A percentile compares a stretch with the other conserved stretches of the same genome.
Evolutionary conservation across 2,888 invertebrate species (phyloP).

Genomic region (Pristionchus entomophagus): DNA sequence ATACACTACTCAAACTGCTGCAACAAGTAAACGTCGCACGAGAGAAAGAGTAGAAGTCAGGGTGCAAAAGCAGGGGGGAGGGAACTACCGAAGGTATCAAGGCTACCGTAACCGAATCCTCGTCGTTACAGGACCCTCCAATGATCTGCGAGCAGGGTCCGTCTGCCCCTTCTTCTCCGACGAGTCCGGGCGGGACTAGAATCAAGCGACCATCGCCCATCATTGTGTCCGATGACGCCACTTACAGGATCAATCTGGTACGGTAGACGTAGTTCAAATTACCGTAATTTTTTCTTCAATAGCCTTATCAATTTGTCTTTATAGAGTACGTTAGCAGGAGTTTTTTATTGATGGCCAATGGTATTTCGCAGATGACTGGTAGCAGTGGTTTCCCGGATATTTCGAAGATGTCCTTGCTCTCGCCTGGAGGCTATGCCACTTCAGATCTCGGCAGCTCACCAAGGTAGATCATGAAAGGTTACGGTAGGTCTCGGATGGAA

Average conservation of each 20-base stretch:
- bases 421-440: slow-evolving; percentile 73
- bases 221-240: slow-evolving; percentile 66
- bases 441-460: slow-evolving; percentile 74
- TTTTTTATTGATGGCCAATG: too few relatives aligned
- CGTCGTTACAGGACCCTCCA: slow-evolving; percentile 68
- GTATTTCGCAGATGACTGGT: slow-evolving; percentile 41
- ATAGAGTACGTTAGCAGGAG: too few relatives aligned
- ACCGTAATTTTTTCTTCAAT: background rate
- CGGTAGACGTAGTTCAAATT: background rate
- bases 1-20: too few relatives aligned
- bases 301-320: too few relatives aligned
- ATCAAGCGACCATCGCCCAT: slow-evolving; percentile 66
- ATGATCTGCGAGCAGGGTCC: slow-evolving; percentile 75
- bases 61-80: background rate
- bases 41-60: background rate
- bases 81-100: background rate
- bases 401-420: slow-evolving; percentile 52
- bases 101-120: background rate
- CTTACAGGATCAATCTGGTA: slow-evolving; percentile 73
- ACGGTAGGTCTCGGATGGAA: background rate
- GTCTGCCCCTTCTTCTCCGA: slow-evolving; percentile 72
- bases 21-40: too few relatives aligned
- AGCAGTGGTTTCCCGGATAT: slow-evolving; percentile 46
- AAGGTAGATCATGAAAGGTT: slow-evolving; percentile 36
- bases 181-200: slow-evolving; percentile 59